A percentile compares a stretch with the other conserved stretches of the same genome.
phyloP scores from a whole-genome alignment of 2,113 vertebrate genomes.

The Odobenus rosmarus region DNA sequence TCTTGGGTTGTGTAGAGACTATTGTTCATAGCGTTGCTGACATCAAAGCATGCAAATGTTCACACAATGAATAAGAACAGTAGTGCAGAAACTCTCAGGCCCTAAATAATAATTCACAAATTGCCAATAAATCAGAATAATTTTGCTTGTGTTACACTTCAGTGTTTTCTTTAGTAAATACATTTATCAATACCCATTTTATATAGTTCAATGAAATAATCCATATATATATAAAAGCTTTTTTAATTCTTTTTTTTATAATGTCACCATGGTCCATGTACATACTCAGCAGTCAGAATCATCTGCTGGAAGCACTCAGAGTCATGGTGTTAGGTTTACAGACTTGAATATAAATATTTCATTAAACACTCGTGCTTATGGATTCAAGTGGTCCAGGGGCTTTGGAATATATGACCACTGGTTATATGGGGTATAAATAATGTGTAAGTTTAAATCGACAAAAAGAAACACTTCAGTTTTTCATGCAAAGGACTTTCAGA shows the following conservation, averaged over 20 bases:
- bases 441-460: slow-evolving; percentile 36
- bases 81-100: not conserved
- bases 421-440: slow-evolving; percentile 59
- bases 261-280: slow-evolving; percentile 78
- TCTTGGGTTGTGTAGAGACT: not conserved
- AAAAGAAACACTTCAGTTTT: not conserved
- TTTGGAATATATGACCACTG: slow-evolving; percentile 75
- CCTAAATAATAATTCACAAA: not conserved
- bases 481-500: not conserved
- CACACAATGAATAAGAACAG: not conserved
- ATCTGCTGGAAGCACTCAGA: slow-evolving; percentile 63
- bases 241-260: slow-evolving; percentile 15
- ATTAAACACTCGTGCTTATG: slow-evolving; percentile 75
- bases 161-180: slow-evolving; percentile 75
- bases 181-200: slow-evolving; percentile 81
- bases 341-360: slow-evolving; percentile 68
- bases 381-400: slow-evolving; percentile 79
- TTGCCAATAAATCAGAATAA: not conserved
- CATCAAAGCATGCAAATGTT: not conserved
- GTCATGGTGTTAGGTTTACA: slow-evolving; percentile 57
- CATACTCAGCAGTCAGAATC: slow-evolving; percentile 72
- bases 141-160: not conserved
- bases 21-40: not conserved
- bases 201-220: slow-evolving; percentile 79
- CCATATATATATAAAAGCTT: slow-evolving; percentile 80